Evolutionary conservation across 2,797 vertebrate species (phyloP).

Genomic region (Danio tinwini): DNA sequence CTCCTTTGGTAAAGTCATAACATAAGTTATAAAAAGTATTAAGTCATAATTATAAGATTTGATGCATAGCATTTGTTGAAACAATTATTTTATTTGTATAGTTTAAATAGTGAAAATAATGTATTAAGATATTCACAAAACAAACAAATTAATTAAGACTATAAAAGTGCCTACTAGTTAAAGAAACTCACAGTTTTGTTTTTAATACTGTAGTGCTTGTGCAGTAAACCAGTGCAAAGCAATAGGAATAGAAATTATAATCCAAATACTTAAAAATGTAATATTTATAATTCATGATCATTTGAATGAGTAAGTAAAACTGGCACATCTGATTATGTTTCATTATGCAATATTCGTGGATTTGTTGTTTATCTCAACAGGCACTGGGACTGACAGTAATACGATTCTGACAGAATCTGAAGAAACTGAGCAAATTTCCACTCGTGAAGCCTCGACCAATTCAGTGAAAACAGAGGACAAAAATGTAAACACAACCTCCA

Average conservation of each 20-base stretch:
- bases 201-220: too few relatives aligned
- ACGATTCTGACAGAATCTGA: background rate
- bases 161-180: background rate
- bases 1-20: too few relatives aligned
- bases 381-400: background rate
- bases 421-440: background rate
- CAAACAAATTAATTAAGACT: background rate
- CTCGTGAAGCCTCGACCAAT: conserved; percentile 21
- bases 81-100: too few relatives aligned
- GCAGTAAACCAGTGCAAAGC: background rate
- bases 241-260: background rate
- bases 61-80: too few relatives aligned
- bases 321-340: background rate
- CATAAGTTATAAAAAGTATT: too few relatives aligned
- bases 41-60: too few relatives aligned
- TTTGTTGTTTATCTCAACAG: conserved; percentile 22
- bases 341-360: background rate
- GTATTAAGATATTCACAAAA: too few relatives aligned
- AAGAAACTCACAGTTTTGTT: background rate
- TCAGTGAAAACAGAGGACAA: conserved; percentile 26
- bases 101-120: too few relatives aligned
- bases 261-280: too few relatives aligned
- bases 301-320: background rate
- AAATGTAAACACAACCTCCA: conserved; percentile 43
- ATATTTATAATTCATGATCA: background rate